Conservation (phyloP, 1,140 invertebrate species). For the Eciton burchellii region DNA sequence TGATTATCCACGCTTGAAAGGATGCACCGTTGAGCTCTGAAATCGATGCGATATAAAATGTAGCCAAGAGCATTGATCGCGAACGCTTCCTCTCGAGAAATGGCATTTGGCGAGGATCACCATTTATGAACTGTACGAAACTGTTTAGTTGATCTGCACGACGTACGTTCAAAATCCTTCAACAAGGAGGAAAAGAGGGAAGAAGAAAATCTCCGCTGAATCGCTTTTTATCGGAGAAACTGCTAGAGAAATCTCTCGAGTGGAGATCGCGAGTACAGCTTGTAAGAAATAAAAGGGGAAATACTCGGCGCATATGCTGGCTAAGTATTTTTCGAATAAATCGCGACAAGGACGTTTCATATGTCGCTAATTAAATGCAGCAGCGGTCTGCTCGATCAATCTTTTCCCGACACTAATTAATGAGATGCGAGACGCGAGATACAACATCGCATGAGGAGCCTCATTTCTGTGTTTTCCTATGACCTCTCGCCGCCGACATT, state of each 20-base stretch:
- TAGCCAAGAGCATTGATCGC: not conserved
- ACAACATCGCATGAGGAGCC: constrained; percentile 3
- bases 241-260: not conserved
- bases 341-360: not conserved
- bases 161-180: not conserved
- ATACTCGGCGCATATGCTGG: not conserved
- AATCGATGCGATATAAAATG: constrained; percentile 13
- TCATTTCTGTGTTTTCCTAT: constrained; percentile 20
- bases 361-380: constrained; percentile 45
- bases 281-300: constrained; percentile 19
- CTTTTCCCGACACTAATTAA: constrained; percentile 43
- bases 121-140: not conserved
- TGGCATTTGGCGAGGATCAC: not conserved
- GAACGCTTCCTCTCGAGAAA: too few relatives aligned
- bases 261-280: constrained; percentile 1
- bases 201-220: not conserved
- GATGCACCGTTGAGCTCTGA: not conserved
- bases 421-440: constrained; percentile 10
- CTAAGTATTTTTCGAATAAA: constrained; percentile 29
- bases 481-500: not conserved
- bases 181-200: not conserved
- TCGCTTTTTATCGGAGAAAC: constrained; percentile 8
- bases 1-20: not conserved
- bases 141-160: not conserved
- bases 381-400: constrained; percentile 9